Conservation (phyloP, 2,888 invertebrate genomes). For the Amphipyra tragopoginis region DNA sequence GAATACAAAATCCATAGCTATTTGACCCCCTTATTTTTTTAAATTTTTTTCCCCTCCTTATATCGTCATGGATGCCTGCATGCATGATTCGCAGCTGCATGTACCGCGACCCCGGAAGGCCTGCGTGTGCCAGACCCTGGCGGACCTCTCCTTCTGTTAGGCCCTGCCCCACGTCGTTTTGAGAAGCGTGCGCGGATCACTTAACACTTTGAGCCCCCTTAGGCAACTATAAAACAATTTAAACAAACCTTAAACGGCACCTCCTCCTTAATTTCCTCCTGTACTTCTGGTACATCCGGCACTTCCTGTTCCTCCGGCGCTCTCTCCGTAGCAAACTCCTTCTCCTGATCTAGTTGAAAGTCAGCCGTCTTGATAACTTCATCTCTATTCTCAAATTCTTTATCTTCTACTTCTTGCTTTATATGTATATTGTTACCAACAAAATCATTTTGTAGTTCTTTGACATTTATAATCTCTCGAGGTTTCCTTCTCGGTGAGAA, state of each 20-base stretch:
- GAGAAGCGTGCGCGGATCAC: too few species aligned
- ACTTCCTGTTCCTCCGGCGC: constrained; percentile 11
- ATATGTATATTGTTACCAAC: constrained; percentile 80
- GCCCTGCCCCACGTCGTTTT: too few species aligned
- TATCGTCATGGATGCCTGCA: too few species aligned
- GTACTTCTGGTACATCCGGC: constrained; percentile 1
- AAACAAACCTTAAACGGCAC: constrained; percentile 36
- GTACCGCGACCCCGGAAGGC: too few species aligned
- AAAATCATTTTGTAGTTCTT: constrained; percentile 84
- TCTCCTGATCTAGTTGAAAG: constrained; percentile 26
- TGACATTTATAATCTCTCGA: constrained; percentile 84
- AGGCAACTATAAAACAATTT: background rate
- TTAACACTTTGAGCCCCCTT: too few species aligned
- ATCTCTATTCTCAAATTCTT: constrained; percentile 21
- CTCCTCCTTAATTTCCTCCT: constrained; percentile 29
- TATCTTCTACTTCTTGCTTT: constrained; percentile 74
- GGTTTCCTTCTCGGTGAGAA: constrained; percentile 79
- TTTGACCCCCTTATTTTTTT: too few species aligned
- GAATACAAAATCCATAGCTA: too few species aligned
- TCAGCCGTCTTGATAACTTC: constrained; percentile 20
- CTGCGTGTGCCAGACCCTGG: too few species aligned
- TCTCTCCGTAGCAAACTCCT: constrained; percentile 46
- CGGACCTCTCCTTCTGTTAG: too few species aligned
- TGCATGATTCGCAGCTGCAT: too few species aligned
- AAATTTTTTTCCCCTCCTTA: too few species aligned